These are phyloP conservation scores for Reticulitermes lucifugus DNA, from an alignment of 2,888 invertebrate species.

Conservation along the genomic window DNA sequence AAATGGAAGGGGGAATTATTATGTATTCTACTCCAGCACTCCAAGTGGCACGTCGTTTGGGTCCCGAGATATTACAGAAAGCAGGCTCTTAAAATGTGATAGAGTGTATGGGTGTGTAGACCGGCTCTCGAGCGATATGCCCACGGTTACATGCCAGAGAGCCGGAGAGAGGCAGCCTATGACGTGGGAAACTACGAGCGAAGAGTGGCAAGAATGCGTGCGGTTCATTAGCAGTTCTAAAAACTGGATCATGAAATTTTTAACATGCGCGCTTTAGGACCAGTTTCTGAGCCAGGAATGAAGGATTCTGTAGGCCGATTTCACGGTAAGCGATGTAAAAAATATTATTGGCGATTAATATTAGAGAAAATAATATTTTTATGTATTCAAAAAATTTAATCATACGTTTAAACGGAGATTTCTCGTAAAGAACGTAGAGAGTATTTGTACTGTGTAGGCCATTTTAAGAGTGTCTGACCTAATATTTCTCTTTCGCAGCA, in stretches of 20 bases:
- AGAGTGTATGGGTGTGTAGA: neutral
- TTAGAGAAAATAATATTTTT: neutral
- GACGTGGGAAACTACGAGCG: neutral
- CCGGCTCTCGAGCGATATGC: neutral
- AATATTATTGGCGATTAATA: too few relatives aligned
- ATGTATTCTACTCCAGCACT: slow-evolving; percentile 33
- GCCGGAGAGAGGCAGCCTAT: neutral
- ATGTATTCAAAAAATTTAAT: neutral
- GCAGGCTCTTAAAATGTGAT: slow-evolving; percentile 33
- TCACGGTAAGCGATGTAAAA: neutral
- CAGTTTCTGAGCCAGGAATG: neutral
- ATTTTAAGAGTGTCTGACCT: neutral
- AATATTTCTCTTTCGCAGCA: neutral
- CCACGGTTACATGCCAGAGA: neutral
- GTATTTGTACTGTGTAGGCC: neutral
- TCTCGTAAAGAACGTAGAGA: neutral
- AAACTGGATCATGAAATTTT: neutral
- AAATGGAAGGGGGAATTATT: slow-evolving; percentile 23
- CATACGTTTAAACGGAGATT: neutral
- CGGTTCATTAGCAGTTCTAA: neutral
- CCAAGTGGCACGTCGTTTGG: neutral
- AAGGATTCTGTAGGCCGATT: neutral
- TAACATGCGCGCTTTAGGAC: neutral
- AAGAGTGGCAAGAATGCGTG: neutral
- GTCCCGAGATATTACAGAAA: slow-evolving; percentile 24